These are phyloP conservation scores for Lates calcarifer DNA, from an alignment of 2,113 vertebrate species.

Conservation along the genomic window DNA sequence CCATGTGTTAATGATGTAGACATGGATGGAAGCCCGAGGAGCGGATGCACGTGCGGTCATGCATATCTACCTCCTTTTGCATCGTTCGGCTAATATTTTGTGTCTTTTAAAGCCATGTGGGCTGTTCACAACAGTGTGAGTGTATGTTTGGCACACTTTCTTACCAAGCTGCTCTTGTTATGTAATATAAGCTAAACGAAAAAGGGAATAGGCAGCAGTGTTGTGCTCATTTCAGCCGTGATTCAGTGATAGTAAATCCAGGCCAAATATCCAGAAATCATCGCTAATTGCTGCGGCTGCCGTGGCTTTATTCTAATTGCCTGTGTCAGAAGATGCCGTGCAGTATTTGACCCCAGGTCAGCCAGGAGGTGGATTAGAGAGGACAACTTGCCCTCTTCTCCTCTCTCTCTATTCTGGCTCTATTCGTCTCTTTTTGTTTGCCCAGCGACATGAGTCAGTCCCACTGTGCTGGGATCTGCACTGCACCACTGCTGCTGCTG, in stretches of 20 bases:
- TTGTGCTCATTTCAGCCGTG: constrained; percentile 29
- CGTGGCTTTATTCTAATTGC: constrained; percentile 38
- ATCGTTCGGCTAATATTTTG: constrained; percentile 35
- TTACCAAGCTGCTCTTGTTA: constrained; percentile 26
- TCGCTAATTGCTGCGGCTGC: constrained; percentile 37
- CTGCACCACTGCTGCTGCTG: constrained; percentile 71
- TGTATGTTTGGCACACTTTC: constrained; percentile 40
- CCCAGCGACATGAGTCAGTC: constrained; percentile 71
- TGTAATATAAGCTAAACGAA: constrained; percentile 31
- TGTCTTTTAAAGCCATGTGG: constrained; percentile 28
- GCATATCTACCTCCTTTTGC: constrained; percentile 31
- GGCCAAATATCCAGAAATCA: constrained; percentile 44
- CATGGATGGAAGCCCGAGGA: constrained; percentile 28
- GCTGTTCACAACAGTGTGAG: constrained; percentile 11
- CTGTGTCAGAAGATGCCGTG: constrained; percentile 44
- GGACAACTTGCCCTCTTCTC: constrained; percentile 40
- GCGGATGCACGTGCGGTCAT: not conserved
- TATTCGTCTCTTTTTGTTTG: constrained; percentile 63
- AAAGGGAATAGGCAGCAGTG: constrained; percentile 25
- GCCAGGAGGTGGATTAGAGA: constrained; percentile 68
- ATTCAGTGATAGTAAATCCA: constrained; percentile 35
- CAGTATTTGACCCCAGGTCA: constrained; percentile 67
- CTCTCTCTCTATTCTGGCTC: constrained; percentile 45
- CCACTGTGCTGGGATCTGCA: constrained; percentile 74
- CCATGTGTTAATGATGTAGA: constrained; percentile 65